These are phyloP conservation scores for Petrocephalus zakoni DNA, from an alignment of 2,113 vertebrate species.

Conservation along the genomic window DNA sequence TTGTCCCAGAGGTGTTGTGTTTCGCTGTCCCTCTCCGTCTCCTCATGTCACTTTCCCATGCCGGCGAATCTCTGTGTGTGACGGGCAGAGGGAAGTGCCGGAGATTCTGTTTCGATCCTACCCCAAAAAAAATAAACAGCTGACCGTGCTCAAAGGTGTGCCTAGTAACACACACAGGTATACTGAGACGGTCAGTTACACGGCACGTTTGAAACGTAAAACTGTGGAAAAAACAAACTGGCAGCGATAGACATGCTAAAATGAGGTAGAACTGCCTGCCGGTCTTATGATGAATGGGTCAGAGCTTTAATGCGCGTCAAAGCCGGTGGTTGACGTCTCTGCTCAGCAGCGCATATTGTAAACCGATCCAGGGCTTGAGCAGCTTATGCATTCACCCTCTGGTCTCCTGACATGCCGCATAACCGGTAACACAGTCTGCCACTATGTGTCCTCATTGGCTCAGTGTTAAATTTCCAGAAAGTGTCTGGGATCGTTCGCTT, in stretches of 20 bases:
- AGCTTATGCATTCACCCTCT: background rate
- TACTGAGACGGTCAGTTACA: background rate
- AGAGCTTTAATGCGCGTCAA: background rate
- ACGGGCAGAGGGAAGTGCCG: background rate
- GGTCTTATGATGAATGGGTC: background rate
- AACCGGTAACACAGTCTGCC: background rate
- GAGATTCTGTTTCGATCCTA: background rate
- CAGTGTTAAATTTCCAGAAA: background rate
- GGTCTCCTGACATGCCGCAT: background rate
- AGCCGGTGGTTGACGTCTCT: background rate
- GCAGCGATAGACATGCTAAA: background rate
- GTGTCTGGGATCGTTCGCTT: background rate
- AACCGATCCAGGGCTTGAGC: too few species aligned
- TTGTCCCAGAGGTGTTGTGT: background rate
- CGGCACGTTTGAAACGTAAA: background rate
- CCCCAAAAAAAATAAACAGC: background rate
- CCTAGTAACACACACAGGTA: background rate
- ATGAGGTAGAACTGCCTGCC: background rate
- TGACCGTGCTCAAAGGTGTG: background rate
- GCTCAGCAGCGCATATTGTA: too few species aligned
- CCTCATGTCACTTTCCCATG: background rate
- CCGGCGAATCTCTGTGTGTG: background rate
- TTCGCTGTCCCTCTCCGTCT: background rate
- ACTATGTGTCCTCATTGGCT: constrained; percentile 8
- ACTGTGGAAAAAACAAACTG: background rate